Percentiles rank a stretch among this genome's conserved stretches.
Conservation (phyloP, 2,888 invertebrate species). For the Tinea semifulvella region DNA sequence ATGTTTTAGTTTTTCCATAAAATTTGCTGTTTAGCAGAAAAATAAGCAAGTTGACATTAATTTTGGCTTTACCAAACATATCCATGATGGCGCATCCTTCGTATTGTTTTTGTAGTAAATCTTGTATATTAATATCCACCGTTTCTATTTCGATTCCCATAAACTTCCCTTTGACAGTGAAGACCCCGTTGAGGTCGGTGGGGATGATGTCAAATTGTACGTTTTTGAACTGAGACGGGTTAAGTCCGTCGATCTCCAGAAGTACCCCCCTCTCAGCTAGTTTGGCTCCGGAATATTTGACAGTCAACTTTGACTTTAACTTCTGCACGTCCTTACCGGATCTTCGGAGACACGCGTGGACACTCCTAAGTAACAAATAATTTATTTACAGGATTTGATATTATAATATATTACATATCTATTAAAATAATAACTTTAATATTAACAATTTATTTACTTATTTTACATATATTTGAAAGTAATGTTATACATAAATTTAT, state of each 20-base stretch:
- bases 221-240: slow-evolving; percentile 75
- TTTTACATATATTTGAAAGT: too few relatives aligned
- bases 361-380: slow-evolving; percentile 42
- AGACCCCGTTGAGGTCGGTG: slow-evolving; percentile 72
- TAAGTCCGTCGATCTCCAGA: slow-evolving; percentile 74
- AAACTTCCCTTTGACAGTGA: slow-evolving; percentile 76
- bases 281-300: slow-evolving; percentile 75
- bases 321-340: slow-evolving; percentile 61
- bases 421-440: too few relatives aligned
- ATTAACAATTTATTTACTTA: too few relatives aligned
- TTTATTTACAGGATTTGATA: background rate
- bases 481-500: too few relatives aligned
- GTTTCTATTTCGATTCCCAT: slow-evolving; percentile 81
- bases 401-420: too few relatives aligned
- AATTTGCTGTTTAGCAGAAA: slow-evolving; percentile 80
- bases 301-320: slow-evolving; percentile 65
- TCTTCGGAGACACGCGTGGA: slow-evolving; percentile 59
- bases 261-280: slow-evolving; percentile 77
- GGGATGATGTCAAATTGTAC: slow-evolving; percentile 78
- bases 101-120: slow-evolving; percentile 77
- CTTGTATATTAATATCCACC: slow-evolving; percentile 75
- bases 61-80: slow-evolving; percentile 80
- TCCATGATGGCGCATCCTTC: slow-evolving; percentile 80
- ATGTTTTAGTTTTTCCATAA: slow-evolving; percentile 63
- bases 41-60: slow-evolving; percentile 79